phyloP scores from a whole-genome alignment of 1,140 invertebrate species.

The Pemphigus obesinymphae region DNA sequence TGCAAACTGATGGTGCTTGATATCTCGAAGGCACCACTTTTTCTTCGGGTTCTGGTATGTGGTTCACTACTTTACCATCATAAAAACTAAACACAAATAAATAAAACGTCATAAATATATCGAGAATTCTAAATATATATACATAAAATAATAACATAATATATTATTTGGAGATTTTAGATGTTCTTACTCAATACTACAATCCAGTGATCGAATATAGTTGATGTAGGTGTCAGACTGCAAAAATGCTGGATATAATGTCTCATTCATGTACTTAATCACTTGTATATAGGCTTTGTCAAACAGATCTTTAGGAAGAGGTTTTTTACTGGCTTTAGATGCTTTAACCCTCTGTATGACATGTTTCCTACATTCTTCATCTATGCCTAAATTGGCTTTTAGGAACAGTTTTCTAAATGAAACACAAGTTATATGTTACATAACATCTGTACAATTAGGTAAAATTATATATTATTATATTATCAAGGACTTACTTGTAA shows the following conservation, averaged over 20 bases:
- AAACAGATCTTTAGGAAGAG: conserved; percentile 54
- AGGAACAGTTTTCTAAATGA: conserved; percentile 65
- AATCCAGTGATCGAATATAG: conserved; percentile 65
- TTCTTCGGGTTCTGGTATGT: conserved; percentile 33
- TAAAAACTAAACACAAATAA: conserved; percentile 15
- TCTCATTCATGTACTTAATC: conserved; percentile 73
- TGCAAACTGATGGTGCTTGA: conserved; percentile 4
- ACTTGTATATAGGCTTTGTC: conserved; percentile 69
- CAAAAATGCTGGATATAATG: conserved; percentile 85
- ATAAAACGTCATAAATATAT: too few species aligned
- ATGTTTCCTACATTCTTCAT: conserved; percentile 68
- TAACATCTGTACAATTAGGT: neutral
- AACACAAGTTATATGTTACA: neutral
- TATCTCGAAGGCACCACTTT: conserved; percentile 25
- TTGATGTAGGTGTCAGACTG: conserved; percentile 85
- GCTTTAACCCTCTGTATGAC: conserved; percentile 64
- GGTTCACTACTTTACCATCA: conserved; percentile 35
- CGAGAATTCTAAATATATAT: neutral
- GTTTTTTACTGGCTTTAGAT: conserved; percentile 50
- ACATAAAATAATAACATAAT: too few species aligned
- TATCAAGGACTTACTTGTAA: conserved; percentile 60
- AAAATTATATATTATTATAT: neutral
- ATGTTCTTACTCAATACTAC: conserved; percentile 10
- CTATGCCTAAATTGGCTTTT: conserved; percentile 74
- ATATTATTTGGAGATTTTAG: neutral